Evolutionary conservation across 1,140 invertebrate genomes (phyloP), one percentile per base, ranked within the genome.

Genomic region (Acromyrmex charruanus): DNA sequence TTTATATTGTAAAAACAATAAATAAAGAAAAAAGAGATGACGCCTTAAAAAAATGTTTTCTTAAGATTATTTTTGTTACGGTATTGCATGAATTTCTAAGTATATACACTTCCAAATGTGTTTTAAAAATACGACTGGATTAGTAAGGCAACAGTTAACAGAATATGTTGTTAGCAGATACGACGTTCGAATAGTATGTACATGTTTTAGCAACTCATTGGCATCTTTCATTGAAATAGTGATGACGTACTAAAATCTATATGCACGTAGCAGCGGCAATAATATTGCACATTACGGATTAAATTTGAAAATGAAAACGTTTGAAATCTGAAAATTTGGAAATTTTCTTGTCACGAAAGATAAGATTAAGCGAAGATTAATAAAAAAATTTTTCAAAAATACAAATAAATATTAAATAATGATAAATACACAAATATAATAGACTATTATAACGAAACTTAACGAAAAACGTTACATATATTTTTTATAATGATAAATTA

Each of bases 111-210:
- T 1, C 7, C 7, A 39, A 39, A 39, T 39, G 7, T 35, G 35
- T 39, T 39, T 39, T 74, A 58, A 74, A 74, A 74, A 74, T 74
- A 55, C 31, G 18, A 31, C 25, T 51, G 71, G 12, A 16, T 74
- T 74, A 74, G 16, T 21, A 31, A 55, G 16, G 7, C 39, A 10
- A 69, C 16, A 74, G 18, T 53, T 55, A 18, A 72, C 49, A 28
- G 3, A 10, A n/a, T 25, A 16, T 18, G 25, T 28, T 58, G 28
- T 74, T n/a, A 18, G 18, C 28, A 53, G 71, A 72, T 53, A 53
- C 53, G 21, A 69, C 21, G 49, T 53, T 74, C 31, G 18, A 31
- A 58, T 53, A 31, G 28, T 51, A 74, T 25, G 39, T 53, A 55
- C 51, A 14, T 16, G 21, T 53, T 74, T 31, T 18, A 55, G 51